phyloP scores from a whole-genome alignment of 2,113 vertebrate genomes.

The Halichoerus grypus region DNA sequence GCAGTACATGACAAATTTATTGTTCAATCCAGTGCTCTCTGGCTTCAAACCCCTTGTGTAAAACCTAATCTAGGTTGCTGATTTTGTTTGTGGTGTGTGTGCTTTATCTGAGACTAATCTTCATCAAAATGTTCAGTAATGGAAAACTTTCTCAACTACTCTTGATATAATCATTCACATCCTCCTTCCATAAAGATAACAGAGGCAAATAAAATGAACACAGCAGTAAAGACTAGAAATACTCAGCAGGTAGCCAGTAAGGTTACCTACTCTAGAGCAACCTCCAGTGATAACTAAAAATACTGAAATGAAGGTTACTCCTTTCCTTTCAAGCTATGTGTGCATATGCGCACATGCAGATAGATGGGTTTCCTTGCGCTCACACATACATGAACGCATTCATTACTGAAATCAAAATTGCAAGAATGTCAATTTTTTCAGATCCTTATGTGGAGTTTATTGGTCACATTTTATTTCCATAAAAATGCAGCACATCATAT shows the following conservation, averaged over 20 bases:
- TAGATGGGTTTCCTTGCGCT: background rate
- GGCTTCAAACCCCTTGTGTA: background rate
- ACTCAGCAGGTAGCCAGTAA: background rate
- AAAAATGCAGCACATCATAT: background rate
- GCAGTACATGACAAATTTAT: background rate
- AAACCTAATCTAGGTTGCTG: background rate
- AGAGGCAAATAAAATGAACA: background rate
- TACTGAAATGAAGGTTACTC: background rate
- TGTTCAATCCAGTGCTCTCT: background rate
- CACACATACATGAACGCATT: background rate
- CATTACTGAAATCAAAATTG: background rate
- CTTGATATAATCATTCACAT: background rate
- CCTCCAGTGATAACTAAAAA: background rate
- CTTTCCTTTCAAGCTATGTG: background rate
- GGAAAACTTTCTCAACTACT: background rate
- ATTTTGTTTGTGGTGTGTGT: background rate
- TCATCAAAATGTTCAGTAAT: background rate
- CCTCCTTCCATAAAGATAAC: background rate
- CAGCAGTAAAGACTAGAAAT: background rate
- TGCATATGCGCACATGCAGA: background rate
- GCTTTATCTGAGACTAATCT: background rate
- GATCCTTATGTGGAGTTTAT: background rate
- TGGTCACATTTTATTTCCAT: constrained; percentile 16
- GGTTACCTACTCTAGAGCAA: background rate
- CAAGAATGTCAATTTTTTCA: background rate